A percentile compares a stretch with the other conserved stretches of the same genome.
phyloP scores from a whole-genome alignment of 2,113 vertebrate species.

The Bujurquina vittata region DNA sequence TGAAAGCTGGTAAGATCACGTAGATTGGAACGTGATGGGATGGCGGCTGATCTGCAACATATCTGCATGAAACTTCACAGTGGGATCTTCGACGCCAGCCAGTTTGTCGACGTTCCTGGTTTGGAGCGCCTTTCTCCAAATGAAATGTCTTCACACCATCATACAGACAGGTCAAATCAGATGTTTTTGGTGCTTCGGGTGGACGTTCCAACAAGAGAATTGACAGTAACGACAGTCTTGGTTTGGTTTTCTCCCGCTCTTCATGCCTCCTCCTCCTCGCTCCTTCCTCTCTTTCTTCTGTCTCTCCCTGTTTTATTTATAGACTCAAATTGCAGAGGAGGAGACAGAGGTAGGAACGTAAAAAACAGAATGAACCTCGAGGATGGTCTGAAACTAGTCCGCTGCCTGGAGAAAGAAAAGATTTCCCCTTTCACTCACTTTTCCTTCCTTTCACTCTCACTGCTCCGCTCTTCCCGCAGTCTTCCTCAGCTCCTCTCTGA shows the following conservation, averaged over 20 bases:
- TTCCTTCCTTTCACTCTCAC: not conserved
- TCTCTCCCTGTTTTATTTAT: conserved; percentile 70
- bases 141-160: conserved; percentile 26
- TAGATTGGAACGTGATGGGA: conserved; percentile 22
- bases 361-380: not conserved
- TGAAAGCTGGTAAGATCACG: not conserved
- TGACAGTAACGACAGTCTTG: not conserved
- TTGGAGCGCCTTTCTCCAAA: conserved; percentile 22
- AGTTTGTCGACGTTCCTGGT: conserved; percentile 17
- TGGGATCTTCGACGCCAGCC: conserved; percentile 19
- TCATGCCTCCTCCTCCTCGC: not conserved
- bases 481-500: conserved; percentile 68
- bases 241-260: not conserved
- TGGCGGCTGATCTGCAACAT: conserved; percentile 30
- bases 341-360: conserved; percentile 33
- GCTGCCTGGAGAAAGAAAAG: conserved; percentile 20
- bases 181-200: not conserved
- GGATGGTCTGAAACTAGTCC: conserved; percentile 13
- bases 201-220: not conserved
- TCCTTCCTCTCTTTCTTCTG: conserved; percentile 31
- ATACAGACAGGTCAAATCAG: conserved; percentile 1
- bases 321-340: conserved; percentile 54
- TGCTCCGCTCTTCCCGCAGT: conserved; percentile 46
- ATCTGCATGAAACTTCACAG: conserved; percentile 49
- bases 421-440: conserved; percentile 9